Evolutionary conservation across 2,888 invertebrate genomes (phyloP).

Genomic region (Myopa tessellatipennis): DNA sequence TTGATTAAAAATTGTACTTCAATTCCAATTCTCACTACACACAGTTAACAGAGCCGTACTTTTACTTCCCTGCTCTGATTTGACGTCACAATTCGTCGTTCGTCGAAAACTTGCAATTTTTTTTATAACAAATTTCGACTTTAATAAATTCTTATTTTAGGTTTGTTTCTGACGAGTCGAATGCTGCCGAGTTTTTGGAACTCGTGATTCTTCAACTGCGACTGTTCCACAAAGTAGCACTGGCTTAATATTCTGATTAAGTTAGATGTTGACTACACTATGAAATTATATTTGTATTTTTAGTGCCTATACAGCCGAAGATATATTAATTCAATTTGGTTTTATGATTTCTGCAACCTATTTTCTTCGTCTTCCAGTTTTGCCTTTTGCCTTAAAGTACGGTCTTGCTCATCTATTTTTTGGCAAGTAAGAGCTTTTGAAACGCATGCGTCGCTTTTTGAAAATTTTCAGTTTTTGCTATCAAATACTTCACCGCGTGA

Average conservation of each 20-base stretch:
- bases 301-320: neutral
- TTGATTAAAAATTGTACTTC: slow-evolving; percentile 24
- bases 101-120: slow-evolving; percentile 8
- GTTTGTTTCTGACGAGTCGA: neutral
- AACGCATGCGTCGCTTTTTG: slow-evolving; percentile 50
- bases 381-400: slow-evolving; percentile 45
- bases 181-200: slow-evolving; percentile 23
- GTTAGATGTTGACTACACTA: slow-evolving; percentile 17
- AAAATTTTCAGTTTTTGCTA: slow-evolving; percentile 42
- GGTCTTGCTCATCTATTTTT: slow-evolving; percentile 50
- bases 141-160: slow-evolving; percentile 23
- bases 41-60: slow-evolving; percentile 18
- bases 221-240: neutral
- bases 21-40: slow-evolving; percentile 32
- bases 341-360: slow-evolving; percentile 35
- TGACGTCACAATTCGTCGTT: slow-evolving; percentile 5
- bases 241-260: neutral
- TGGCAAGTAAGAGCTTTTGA: slow-evolving; percentile 45
- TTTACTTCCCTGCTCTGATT: neutral
- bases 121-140: slow-evolving; percentile 19
- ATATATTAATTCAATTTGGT: slow-evolving; percentile 4
- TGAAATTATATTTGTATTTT: neutral
- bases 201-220: slow-evolving; percentile 1
- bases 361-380: slow-evolving; percentile 40
- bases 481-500: too few relatives aligned